Conservation (phyloP, 2,113 vertebrate species). For the Madoqua kirkii region DNA sequence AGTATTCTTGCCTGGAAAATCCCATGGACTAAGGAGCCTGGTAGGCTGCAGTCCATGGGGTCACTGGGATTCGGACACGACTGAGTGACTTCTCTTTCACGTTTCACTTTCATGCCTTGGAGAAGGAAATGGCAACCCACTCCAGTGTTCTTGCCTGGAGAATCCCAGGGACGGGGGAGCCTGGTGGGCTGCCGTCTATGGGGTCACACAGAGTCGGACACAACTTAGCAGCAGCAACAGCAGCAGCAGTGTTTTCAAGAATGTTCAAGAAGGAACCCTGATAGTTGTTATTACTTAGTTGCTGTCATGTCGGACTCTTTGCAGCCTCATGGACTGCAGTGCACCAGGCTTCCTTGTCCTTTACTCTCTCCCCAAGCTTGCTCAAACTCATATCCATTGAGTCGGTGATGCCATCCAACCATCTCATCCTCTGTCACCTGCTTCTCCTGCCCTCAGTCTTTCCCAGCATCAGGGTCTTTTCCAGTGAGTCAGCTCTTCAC, state of each 20-base stretch:
- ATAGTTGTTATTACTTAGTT: background rate
- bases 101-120: no score
- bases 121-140: no score
- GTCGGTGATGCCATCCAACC: background rate
- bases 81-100: no score
- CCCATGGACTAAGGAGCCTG: no score
- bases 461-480: background rate
- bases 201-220: no score
- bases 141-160: no score
- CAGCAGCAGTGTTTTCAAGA: background rate
- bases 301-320: background rate
- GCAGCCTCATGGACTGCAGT: background rate
- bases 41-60: no score
- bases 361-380: background rate
- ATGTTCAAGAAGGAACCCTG: background rate
- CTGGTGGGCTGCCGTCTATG: no score
- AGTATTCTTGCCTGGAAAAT: no score
- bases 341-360: background rate
- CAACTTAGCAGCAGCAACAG: no score
- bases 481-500: background rate
- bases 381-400: background rate
- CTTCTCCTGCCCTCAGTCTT: background rate
- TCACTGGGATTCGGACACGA: no score
- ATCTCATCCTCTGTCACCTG: background rate
- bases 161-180: no score